Evolutionary conservation across 2,888 invertebrate species (phyloP).

Genomic region (Plutella xylostella): DNA sequence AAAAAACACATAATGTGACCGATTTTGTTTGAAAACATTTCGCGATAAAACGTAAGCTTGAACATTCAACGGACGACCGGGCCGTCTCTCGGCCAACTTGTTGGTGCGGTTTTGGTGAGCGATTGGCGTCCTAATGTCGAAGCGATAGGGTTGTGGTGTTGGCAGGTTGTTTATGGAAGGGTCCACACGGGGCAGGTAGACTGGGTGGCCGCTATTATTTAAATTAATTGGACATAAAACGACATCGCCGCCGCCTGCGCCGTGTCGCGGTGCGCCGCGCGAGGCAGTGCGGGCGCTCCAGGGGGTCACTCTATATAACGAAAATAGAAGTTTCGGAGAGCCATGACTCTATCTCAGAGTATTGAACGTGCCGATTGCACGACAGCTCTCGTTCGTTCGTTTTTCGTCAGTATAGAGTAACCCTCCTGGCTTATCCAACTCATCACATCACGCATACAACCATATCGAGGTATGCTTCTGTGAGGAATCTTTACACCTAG

Average conservation of each 20-base stretch:
- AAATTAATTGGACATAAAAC: slow-evolving; percentile 66
- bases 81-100: not conserved
- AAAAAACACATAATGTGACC: not conserved
- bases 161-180: slow-evolving; percentile 7
- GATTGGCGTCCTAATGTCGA: not conserved
- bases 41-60: slow-evolving; percentile 3
- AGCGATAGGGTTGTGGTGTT: not conserved
- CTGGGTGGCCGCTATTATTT: slow-evolving; percentile 59
- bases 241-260: slow-evolving; percentile 29
- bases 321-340: too few relatives aligned
- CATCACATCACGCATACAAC: too few relatives aligned
- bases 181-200: slow-evolving; percentile 39
- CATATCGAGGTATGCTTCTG: too few relatives aligned
- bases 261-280: slow-evolving; percentile 14
- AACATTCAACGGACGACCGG: not conserved
- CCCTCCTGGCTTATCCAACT: too few relatives aligned
- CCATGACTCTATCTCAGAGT: too few relatives aligned
- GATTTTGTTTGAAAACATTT: slow-evolving; percentile 6
- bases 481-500: too few relatives aligned
- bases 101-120: not conserved
- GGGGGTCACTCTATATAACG: too few relatives aligned
- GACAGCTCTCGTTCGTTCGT: too few relatives aligned
- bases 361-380: too few relatives aligned
- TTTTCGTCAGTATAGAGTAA: too few relatives aligned
- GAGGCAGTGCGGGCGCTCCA: not conserved